Percentiles rank a stretch among this genome's conserved stretches.
phyloP scores from a whole-genome alignment of 2,113 vertebrate species.

The Corythaixoides concolor region DNA sequence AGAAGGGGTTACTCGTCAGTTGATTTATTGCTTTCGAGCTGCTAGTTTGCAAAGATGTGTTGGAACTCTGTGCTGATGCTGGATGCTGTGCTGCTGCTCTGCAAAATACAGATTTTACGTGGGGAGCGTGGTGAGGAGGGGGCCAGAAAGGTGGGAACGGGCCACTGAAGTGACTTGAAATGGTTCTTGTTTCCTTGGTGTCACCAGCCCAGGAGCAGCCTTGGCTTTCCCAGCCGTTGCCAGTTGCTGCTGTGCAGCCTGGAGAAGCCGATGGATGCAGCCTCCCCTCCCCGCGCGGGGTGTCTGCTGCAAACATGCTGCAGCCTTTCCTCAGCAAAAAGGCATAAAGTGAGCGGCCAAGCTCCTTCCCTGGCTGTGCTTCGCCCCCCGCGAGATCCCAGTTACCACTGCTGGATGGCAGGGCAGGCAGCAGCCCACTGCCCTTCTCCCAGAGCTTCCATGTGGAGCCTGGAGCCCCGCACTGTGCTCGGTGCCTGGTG shows the following conservation, averaged over 20 bases:
- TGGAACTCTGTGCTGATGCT: neutral
- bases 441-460: fast-evolving
- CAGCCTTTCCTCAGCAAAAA: neutral
- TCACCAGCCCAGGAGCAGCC: neutral
- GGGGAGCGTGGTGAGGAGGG: neutral
- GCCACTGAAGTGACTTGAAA: neutral
- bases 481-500: fast-evolving
- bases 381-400: neutral
- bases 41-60: neutral
- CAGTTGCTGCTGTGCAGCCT: neutral
- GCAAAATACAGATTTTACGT: neutral
- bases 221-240: neutral
- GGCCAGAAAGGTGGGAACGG: neutral
- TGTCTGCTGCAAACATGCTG: neutral
- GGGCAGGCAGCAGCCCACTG: neutral
- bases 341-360: neutral
- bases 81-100: neutral
- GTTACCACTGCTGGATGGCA: neutral
- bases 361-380: fast-evolving
- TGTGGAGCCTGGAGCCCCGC: fast-evolving
- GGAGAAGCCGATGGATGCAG: neutral
- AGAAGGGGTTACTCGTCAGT: neutral
- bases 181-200: neutral
- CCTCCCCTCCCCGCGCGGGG: neutral
- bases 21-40: fast-evolving